A percentile compares a stretch with the other conserved stretches of the same genome.
These are phyloP conservation scores for Echeneis naucrates DNA, from an alignment of 2,797 vertebrate species.

Conservation along the genomic window DNA sequence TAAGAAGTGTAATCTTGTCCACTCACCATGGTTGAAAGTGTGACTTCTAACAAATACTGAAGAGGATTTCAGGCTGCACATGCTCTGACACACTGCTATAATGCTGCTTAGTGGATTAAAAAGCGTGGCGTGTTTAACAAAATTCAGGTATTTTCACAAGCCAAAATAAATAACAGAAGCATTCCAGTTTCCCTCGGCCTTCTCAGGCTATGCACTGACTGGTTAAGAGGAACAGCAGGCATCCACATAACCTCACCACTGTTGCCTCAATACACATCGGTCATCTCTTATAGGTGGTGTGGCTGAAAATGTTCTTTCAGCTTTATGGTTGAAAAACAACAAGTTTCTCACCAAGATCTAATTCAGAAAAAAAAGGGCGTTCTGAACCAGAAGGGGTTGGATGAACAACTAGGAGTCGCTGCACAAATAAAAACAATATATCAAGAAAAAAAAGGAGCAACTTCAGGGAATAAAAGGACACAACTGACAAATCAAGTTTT, in stretches of 20 bases:
- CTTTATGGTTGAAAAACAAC: not conserved
- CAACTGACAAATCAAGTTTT: not conserved
- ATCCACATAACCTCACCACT: not conserved
- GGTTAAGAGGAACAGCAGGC: constrained; percentile 28
- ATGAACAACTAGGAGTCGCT: not conserved
- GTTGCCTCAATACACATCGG: not conserved
- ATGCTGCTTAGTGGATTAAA: constrained; percentile 18
- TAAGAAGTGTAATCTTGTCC: too few species aligned
- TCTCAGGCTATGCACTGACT: not conserved
- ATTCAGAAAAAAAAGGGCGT: not conserved
- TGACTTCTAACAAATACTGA: constrained; percentile 4
- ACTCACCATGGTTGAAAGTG: constrained; percentile 3
- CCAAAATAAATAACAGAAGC: constrained; percentile 24
- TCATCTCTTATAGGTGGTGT: constrained; percentile 1
- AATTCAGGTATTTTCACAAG: constrained; percentile 14
- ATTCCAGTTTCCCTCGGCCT: constrained; percentile 1
- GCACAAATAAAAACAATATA: not conserved
- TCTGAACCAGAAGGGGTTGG: not conserved
- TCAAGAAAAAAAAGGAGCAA: not conserved
- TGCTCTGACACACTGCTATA: not conserved
- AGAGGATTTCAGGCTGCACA: constrained; percentile 27
- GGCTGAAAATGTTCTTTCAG: not conserved
- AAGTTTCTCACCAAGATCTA: not conserved
- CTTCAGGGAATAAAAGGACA: not conserved
- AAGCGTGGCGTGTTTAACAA: not conserved